phyloP scores from a whole-genome alignment of 2,797 vertebrate species.

The Psittacula echo region DNA sequence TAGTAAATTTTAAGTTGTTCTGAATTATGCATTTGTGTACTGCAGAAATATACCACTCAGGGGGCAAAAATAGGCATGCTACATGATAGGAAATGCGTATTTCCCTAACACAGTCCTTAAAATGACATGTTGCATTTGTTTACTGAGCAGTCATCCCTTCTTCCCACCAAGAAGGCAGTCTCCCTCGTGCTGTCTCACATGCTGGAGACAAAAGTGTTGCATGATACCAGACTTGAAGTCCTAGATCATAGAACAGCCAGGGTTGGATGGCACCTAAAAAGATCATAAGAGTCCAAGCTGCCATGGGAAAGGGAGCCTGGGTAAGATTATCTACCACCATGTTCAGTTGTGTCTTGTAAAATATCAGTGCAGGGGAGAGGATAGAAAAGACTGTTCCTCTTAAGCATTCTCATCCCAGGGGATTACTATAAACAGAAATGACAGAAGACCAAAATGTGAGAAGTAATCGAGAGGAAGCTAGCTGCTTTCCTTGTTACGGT shows the following conservation, averaged over 20 bases:
- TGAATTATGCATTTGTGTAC: not conserved
- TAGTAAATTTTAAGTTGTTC: not conserved
- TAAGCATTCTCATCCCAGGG: not conserved
- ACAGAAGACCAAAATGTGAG: not conserved
- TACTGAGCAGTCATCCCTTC: not conserved
- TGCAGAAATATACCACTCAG: not conserved
- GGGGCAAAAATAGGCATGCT: not conserved
- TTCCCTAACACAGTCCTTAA: not conserved
- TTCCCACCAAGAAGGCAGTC: not conserved
- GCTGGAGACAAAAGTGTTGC: not conserved
- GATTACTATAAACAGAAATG: not conserved
- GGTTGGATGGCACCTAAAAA: not conserved
- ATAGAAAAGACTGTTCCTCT: not conserved
- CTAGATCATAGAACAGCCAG: rapidly evolving
- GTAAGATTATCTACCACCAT: not conserved
- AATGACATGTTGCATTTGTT: not conserved
- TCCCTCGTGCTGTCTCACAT: not conserved
- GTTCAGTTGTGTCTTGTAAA: not conserved
- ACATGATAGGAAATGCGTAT: not conserved
- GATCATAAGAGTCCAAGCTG: not conserved
- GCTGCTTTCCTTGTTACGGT: not conserved
- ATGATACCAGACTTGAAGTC: not conserved
- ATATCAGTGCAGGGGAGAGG: not conserved
- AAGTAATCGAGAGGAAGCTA: not conserved
- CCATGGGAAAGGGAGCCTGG: not conserved